phyloP scores from a whole-genome alignment of 2,113 vertebrate genomes.

The Oreocharis arfaki region DNA sequence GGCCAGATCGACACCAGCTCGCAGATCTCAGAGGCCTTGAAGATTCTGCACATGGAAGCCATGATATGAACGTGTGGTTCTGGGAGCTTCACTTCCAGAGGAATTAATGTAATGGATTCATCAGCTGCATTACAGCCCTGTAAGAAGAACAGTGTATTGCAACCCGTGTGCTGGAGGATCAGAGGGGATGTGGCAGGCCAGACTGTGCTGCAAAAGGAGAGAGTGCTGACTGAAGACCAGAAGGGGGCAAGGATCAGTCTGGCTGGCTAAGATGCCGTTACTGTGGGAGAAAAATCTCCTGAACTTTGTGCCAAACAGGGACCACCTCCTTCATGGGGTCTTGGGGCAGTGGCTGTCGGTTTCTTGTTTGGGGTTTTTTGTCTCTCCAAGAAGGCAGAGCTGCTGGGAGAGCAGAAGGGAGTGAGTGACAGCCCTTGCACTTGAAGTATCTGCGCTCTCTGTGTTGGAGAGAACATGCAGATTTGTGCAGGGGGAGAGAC shows the following conservation, averaged over 20 bases:
- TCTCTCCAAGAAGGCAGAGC: background rate
- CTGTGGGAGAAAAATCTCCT: background rate
- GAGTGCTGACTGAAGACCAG: background rate
- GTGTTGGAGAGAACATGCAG: background rate
- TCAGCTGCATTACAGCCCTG: background rate
- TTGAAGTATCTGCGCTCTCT: background rate
- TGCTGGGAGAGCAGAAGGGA: background rate
- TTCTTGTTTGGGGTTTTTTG: background rate
- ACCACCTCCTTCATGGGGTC: background rate
- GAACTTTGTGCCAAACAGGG: background rate
- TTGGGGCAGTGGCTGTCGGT: background rate
- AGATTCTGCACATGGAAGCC: slow-evolving; percentile 93
- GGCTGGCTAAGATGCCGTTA: background rate
- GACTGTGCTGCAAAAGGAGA: background rate
- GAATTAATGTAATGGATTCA: background rate
- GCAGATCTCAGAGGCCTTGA: slow-evolving; percentile 92
- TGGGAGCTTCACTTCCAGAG: background rate
- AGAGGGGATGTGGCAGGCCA: background rate
- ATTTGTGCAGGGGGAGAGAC: background rate
- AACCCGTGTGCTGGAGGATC: background rate
- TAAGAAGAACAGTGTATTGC: background rate
- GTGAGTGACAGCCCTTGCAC: background rate
- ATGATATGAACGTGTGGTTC: slow-evolving; percentile 71
- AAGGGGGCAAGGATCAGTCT: background rate
- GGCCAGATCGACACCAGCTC: slow-evolving; percentile 94